Percentiles rank a stretch among this genome's conserved stretches.
These are phyloP conservation scores for Archilochus colubris DNA, from an alignment of 2,113 vertebrate species.

Conservation along the genomic window DNA sequence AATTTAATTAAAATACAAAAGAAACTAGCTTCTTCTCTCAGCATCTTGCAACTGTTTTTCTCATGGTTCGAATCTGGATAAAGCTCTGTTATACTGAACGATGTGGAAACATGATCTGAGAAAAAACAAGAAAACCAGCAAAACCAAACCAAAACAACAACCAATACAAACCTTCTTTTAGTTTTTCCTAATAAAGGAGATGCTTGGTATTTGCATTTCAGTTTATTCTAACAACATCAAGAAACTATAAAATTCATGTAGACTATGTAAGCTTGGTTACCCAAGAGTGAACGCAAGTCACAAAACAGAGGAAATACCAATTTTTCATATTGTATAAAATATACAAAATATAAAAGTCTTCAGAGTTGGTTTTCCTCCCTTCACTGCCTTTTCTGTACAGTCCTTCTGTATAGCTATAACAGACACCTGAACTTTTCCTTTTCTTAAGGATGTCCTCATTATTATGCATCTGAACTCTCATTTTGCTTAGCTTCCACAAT, in stretches of 20 bases:
- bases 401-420: background rate
- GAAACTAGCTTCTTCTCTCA: background rate
- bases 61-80: background rate
- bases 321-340: background rate
- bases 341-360: background rate
- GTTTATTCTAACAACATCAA: too few relatives aligned
- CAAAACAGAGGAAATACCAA: background rate
- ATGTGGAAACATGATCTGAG: background rate
- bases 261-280: too few relatives aligned
- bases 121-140: too few relatives aligned
- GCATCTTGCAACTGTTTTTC: background rate
- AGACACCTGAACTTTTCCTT: background rate
- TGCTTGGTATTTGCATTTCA: too few relatives aligned
- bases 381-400: background rate
- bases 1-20: background rate
- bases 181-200: too few relatives aligned
- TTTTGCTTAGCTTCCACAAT: background rate
- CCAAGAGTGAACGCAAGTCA: too few relatives aligned
- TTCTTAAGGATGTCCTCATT: background rate
- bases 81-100: background rate
- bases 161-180: too few relatives aligned
- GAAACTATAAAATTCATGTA: too few relatives aligned
- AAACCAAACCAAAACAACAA: too few relatives aligned
- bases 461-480: background rate
- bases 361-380: background rate